These are phyloP conservation scores for Rhizoglyphus robini DNA, from an alignment of 1,140 invertebrate genomes.

Conservation along the genomic window DNA sequence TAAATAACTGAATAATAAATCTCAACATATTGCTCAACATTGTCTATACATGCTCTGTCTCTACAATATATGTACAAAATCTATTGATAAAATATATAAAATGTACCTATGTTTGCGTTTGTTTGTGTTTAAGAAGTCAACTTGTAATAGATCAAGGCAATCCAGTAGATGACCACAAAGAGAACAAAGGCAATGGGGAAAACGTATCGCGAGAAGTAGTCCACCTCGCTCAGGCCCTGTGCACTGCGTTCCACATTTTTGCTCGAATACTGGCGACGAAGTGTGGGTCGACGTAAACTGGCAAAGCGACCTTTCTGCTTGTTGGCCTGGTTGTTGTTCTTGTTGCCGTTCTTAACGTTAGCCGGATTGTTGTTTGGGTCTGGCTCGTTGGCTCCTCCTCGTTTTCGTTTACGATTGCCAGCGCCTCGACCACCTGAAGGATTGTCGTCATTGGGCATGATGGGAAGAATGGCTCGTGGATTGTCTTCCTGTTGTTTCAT, in stretches of 20 bases:
- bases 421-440: neutral
- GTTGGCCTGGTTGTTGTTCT: neutral
- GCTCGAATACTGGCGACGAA: neutral
- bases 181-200: conserved; percentile 17
- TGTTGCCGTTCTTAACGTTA: neutral
- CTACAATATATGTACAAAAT: too few species aligned
- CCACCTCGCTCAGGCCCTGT: neutral
- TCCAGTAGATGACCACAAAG: conserved; percentile 14
- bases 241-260: neutral
- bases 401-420: neutral
- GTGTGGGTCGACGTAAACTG: neutral
- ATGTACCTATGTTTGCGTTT: too few species aligned
- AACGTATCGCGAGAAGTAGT: conserved; percentile 8
- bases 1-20: too few species aligned
- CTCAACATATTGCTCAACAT: too few species aligned
- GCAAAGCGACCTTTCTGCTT: neutral
- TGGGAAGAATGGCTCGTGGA: too few species aligned
- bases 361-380: neutral
- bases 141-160: neutral
- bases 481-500: neutral
- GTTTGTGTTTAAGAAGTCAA: too few species aligned
- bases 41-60: too few species aligned
- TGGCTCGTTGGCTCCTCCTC: neutral
- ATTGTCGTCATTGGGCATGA: neutral
- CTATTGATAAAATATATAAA: too few species aligned